Evolutionary conservation across 2,113 vertebrate species (phyloP).

Genomic region (Bufo bufo): DNA sequence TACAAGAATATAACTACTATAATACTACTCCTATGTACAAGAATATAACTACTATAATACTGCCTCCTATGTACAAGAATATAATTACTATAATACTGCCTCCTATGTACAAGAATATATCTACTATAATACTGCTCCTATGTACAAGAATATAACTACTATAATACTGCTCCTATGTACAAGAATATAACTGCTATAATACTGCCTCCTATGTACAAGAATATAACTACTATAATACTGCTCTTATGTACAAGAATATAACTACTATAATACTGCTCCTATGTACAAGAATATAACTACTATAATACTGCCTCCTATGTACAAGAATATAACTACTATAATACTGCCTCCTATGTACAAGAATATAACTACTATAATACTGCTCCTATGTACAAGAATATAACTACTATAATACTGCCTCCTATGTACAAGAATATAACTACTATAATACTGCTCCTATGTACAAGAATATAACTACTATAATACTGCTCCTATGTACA

Average conservation of each 20-base stretch:
- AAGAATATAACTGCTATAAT: no score
- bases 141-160: no score
- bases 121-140: no score
- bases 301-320: background rate
- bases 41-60: no score
- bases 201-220: no score
- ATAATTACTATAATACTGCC: no score
- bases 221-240: background rate
- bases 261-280: no score
- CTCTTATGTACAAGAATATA: no score
- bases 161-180: no score
- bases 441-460: background rate
- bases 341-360: background rate
- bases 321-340: constrained; percentile 2
- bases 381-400: background rate
- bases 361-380: constrained; percentile 1
- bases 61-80: no score
- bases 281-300: background rate
- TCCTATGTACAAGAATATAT: no score
- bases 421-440: background rate
- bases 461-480: background rate
- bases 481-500: background rate
- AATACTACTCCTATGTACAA: background rate
- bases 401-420: no score
- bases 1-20: background rate